These are phyloP conservation scores for Strigamia maritima DNA, from an alignment of 2,888 invertebrate genomes.

Conservation along the genomic window DNA sequence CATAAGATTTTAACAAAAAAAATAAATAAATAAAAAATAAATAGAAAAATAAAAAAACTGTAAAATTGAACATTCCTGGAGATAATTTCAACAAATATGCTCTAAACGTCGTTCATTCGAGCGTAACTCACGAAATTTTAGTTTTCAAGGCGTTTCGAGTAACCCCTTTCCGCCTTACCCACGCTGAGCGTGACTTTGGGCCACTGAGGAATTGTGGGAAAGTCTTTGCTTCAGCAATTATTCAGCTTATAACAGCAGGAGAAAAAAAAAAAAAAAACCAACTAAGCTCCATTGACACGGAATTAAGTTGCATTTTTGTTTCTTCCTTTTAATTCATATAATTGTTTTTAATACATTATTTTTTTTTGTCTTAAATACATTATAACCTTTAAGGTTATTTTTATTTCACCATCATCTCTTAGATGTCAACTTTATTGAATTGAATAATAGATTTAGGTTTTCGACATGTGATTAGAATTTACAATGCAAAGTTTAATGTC, in stretches of 20 bases:
- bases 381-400: neutral
- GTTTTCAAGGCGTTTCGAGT: neutral
- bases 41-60: neutral
- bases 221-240: neutral
- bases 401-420: neutral
- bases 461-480: neutral
- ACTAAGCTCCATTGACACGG: conserved; percentile 20
- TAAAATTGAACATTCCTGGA: neutral
- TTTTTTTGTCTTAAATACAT: neutral
- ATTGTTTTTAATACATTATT: no score
- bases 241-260: neutral
- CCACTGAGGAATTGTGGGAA: conserved; percentile 1
- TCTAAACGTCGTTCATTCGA: neutral
- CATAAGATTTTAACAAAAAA: neutral
- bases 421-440: neutral
- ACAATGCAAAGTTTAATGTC: neutral
- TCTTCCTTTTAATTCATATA: neutral
- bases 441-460: neutral
- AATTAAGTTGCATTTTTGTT: neutral
- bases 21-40: neutral
- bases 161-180: conserved; percentile 11
- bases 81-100: neutral
- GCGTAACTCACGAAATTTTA: neutral
- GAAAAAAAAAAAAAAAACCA: no score
- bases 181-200: conserved; percentile 30